Evolutionary conservation across 2,888 invertebrate species (phyloP).

Genomic region (Hetaerina titia): DNA sequence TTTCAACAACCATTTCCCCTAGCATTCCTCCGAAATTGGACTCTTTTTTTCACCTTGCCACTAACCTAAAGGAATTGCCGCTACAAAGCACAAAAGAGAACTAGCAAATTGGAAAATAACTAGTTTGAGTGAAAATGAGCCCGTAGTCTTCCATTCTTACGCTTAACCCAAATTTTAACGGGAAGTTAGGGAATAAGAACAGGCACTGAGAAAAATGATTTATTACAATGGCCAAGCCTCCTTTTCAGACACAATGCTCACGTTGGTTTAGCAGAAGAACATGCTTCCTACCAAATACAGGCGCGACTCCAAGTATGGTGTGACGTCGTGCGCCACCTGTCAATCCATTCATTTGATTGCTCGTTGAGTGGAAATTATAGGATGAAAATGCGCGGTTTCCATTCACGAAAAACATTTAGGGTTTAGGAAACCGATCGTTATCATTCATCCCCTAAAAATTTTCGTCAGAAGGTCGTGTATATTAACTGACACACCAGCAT

Average conservation of each 20-base stretch:
- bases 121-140: neutral
- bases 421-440: too few species aligned
- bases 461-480: too few species aligned
- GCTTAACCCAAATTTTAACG: constrained; percentile 17
- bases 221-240: constrained; percentile 7
- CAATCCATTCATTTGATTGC: too few species aligned
- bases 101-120: neutral
- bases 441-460: too few species aligned
- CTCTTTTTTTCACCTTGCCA: neutral
- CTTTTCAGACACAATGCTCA: neutral
- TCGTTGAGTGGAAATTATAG: too few species aligned
- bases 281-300: neutral
- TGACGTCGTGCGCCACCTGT: neutral
- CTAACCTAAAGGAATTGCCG: neutral
- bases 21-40: neutral
- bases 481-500: too few species aligned
- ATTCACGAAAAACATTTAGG: too few species aligned
- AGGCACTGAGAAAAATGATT: neutral
- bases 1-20: neutral
- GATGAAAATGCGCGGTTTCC: too few species aligned
- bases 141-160: constrained; percentile 2
- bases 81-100: neutral
- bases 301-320: neutral
- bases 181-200: neutral
- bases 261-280: neutral